Evolutionary conservation across 2,113 vertebrate genomes (phyloP).

Genomic region (Dasypus novemcinctus): DNA sequence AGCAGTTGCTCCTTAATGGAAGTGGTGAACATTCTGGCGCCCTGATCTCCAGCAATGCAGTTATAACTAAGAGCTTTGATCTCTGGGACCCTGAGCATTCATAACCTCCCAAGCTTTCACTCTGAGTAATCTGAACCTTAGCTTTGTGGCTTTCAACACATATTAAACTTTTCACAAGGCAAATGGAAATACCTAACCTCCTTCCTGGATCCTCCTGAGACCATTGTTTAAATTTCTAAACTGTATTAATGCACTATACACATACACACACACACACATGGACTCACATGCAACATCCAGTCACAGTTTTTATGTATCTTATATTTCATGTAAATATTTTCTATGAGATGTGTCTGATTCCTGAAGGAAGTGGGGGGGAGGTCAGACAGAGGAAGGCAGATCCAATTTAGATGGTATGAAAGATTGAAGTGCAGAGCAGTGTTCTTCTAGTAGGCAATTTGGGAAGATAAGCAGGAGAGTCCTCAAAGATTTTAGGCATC

Average conservation of each 20-base stretch:
- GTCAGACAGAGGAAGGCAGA: not conserved
- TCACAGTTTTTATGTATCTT: not conserved
- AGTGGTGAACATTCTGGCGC: not conserved
- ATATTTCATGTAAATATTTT: conserved; percentile 20
- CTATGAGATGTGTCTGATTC: not conserved
- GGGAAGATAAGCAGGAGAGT: not conserved
- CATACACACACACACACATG: not conserved
- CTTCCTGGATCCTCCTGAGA: not conserved
- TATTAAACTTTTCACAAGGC: conserved; percentile 53
- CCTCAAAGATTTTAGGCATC: not conserved
- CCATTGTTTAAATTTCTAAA: conserved; percentile 31
- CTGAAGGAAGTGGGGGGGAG: not conserved
- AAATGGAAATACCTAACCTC: conserved; percentile 33
- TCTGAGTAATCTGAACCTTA: not conserved
- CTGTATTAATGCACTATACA: not conserved
- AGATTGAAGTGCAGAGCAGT: not conserved
- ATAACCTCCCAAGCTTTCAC: not conserved
- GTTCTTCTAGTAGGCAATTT: not conserved
- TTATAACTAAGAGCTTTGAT: conserved; percentile 52
- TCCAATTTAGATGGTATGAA: not conserved
- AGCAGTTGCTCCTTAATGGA: conserved; percentile 66
- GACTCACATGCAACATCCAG: too few relatives aligned
- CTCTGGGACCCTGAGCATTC: conserved; percentile 11
- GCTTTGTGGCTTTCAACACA: conserved; percentile 9
- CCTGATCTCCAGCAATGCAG: conserved; percentile 44